phyloP scores from a whole-genome alignment of 2,888 invertebrate species.

The Eupithecia tripunctaria region DNA sequence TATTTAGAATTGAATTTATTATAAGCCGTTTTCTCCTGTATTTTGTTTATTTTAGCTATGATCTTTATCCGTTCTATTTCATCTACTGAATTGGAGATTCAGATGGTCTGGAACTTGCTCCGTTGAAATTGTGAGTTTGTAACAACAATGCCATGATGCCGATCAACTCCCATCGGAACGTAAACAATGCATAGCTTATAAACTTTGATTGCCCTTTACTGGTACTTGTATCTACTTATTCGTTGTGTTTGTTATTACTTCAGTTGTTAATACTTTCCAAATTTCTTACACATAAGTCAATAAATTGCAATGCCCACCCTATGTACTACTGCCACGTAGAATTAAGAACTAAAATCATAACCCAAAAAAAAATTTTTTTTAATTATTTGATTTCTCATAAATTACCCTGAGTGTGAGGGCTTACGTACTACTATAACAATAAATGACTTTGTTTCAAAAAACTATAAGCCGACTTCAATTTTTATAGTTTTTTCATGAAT shows the following conservation, averaged over 20 bases:
- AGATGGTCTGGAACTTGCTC: neutral
- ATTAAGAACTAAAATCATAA: too few species aligned
- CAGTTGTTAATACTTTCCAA: neutral
- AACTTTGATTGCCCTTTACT: neutral
- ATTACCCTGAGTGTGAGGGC: too few species aligned
- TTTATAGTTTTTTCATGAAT: too few species aligned
- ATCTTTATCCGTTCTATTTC: neutral
- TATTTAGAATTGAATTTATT: conserved; percentile 21
- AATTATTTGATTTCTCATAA: too few species aligned
- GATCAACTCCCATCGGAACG: neutral
- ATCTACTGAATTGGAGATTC: neutral
- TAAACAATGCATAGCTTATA: conserved; percentile 19
- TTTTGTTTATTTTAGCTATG: conserved; percentile 6
- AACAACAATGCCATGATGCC: conserved; percentile 1
- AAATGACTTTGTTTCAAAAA: too few species aligned
- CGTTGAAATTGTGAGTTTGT: neutral
- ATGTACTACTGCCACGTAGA: too few species aligned
- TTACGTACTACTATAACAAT: too few species aligned
- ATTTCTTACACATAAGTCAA: neutral
- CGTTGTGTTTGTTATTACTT: neutral
- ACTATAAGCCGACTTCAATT: too few species aligned
- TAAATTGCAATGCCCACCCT: neutral
- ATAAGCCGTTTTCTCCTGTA: neutral
- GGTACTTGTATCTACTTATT: neutral
- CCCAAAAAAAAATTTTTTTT: too few species aligned